phyloP scores from a whole-genome alignment of 2,113 vertebrate genomes.

The Candoia aspera region DNA sequence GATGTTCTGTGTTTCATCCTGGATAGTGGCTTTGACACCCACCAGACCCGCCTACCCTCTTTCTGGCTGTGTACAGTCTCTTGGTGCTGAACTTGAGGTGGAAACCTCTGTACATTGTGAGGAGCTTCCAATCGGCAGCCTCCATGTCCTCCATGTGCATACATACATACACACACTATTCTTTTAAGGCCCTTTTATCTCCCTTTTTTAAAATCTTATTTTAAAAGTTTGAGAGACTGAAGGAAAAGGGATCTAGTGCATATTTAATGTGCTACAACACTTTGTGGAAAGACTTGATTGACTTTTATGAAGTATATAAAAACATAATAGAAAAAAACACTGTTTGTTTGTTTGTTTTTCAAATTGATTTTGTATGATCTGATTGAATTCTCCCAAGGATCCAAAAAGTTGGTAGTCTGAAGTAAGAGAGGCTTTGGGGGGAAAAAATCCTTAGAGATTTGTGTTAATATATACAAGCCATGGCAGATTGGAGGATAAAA shows the following conservation, averaged over 20 bases:
- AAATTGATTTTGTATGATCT: constrained; percentile 26
- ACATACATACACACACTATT: not conserved
- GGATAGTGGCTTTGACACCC: too few relatives aligned
- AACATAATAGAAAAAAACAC: constrained; percentile 34
- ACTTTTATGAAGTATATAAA: constrained; percentile 15
- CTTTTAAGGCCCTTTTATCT: constrained; percentile 13
- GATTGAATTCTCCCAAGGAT: constrained; percentile 27
- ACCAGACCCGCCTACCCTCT: too few relatives aligned
- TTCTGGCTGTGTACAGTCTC: too few relatives aligned
- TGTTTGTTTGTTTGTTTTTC: accelerated
- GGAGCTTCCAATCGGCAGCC: too few relatives aligned
- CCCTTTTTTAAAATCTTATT: not conserved
- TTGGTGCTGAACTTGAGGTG: too few relatives aligned
- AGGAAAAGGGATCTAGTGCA: not conserved
- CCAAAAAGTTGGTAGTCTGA: constrained; percentile 31
- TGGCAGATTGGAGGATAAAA: constrained; percentile 47
- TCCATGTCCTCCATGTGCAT: too few relatives aligned
- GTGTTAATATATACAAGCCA: not conserved
- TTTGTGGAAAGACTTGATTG: not conserved
- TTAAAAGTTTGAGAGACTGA: not conserved
- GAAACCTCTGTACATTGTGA: too few relatives aligned
- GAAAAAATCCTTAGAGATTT: constrained; percentile 8
- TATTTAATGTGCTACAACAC: not conserved
- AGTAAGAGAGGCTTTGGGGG: constrained; percentile 47
- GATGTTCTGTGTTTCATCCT: too few relatives aligned